phyloP scores from a whole-genome alignment of 2,888 invertebrate species.

The Acanthopleura granulata region DNA sequence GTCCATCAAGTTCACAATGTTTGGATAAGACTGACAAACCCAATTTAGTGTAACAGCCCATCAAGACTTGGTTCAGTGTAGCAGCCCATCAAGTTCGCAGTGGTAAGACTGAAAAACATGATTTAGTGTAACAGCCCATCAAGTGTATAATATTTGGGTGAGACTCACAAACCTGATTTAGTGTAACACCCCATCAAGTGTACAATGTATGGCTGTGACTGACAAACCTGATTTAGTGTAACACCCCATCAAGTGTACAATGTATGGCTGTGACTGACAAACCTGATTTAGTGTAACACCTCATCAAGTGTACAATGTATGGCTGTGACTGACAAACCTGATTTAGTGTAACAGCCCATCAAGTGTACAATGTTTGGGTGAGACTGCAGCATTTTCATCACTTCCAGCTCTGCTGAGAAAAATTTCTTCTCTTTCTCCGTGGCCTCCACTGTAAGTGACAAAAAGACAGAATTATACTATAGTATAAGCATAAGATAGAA shows the following conservation, averaged over 20 bases:
- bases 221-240: constrained; percentile 41
- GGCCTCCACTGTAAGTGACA: constrained; percentile 46
- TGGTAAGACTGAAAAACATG: neutral
- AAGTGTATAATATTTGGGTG: constrained; percentile 55
- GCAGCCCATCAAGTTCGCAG: too few species aligned
- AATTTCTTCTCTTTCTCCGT: constrained; percentile 56
- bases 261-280: constrained; percentile 48
- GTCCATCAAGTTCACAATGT: constrained; percentile 53
- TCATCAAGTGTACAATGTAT: too few species aligned
- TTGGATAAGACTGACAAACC: constrained; percentile 48
- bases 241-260: constrained; percentile 55
- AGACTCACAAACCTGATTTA: constrained; percentile 27
- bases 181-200: constrained; percentile 59
- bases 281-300: too few species aligned
- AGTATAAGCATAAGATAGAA: too few species aligned
- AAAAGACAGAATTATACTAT: neutral
- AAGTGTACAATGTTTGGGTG: constrained; percentile 57
- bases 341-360: constrained; percentile 56
- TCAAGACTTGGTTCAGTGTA: too few species aligned
- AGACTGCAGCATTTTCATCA: constrained; percentile 56
- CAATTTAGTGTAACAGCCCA: constrained; percentile 36
- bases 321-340: neutral
- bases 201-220: constrained; percentile 56
- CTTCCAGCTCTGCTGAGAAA: constrained; percentile 58
- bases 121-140: constrained; percentile 54